phyloP scores from a whole-genome alignment of 2,888 invertebrate species.

The Oeneis ivallda region DNA sequence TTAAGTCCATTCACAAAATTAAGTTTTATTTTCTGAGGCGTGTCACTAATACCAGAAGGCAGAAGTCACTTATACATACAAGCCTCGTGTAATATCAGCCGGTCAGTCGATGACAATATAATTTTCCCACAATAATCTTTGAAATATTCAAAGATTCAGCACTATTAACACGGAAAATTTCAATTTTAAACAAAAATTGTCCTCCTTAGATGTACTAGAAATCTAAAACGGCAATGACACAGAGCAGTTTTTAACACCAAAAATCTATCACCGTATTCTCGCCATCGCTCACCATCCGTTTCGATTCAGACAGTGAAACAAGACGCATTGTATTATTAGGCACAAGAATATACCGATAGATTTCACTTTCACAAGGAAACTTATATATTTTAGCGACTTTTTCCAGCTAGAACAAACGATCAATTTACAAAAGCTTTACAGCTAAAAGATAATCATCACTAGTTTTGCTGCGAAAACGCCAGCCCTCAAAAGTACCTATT shows the following conservation, averaged over 20 bases:
- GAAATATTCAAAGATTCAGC: slow-evolving; percentile 65
- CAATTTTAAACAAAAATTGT: slow-evolving; percentile 67
- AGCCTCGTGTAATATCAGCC: slow-evolving; percentile 83
- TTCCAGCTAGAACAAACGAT: slow-evolving; percentile 70
- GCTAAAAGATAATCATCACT: slow-evolving; percentile 84
- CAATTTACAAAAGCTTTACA: slow-evolving; percentile 80
- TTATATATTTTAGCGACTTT: slow-evolving; percentile 70
- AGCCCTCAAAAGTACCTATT: slow-evolving; percentile 85
- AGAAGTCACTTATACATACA: slow-evolving; percentile 82
- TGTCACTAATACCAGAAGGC: slow-evolving; percentile 81
- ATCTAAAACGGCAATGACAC: slow-evolving; percentile 78
- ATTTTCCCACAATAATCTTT: slow-evolving; percentile 73
- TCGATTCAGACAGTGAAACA: slow-evolving; percentile 71
- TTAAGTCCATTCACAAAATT: slow-evolving; percentile 77
- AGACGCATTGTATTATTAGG: slow-evolving; percentile 80
- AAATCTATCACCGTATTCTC: slow-evolving; percentile 82
- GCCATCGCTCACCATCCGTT: slow-evolving; percentile 82
- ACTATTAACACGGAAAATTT: slow-evolving; percentile 67
- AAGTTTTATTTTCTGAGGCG: slow-evolving; percentile 81
- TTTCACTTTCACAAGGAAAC: slow-evolving; percentile 77
- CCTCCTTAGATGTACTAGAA: slow-evolving; percentile 68
- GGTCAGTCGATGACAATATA: slow-evolving; percentile 82
- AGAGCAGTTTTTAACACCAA: slow-evolving; percentile 81
- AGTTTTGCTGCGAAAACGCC: slow-evolving; percentile 84
- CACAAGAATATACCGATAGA: slow-evolving; percentile 71